Evolutionary conservation across 2,888 invertebrate species (phyloP).

Genomic region (Phania funesta): DNA sequence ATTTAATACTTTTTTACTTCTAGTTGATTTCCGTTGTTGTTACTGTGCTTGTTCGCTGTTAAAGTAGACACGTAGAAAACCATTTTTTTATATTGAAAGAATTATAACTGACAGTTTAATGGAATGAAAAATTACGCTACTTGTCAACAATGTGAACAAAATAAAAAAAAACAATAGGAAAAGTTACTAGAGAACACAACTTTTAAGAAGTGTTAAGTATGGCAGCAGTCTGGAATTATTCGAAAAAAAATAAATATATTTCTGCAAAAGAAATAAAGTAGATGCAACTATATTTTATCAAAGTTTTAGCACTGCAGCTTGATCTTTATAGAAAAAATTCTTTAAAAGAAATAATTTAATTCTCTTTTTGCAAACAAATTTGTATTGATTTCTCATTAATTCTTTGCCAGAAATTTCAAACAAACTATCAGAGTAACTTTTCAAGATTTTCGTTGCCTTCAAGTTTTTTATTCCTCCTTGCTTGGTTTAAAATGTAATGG

Average conservation of each 20-base stretch:
- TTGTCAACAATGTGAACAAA: conserved; percentile 67
- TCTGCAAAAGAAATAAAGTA: conserved; percentile 2
- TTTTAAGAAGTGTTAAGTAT: conserved; percentile 50
- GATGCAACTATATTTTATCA: conserved; percentile 13
- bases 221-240: conserved; percentile 4
- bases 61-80: conserved; percentile 61
- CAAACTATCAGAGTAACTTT: too few relatives aligned
- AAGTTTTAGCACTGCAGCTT: conserved; percentile 24
- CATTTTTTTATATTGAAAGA: conserved; percentile 68
- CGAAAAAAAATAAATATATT: neutral
- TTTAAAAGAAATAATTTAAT: conserved; percentile 19
- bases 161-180: neutral
- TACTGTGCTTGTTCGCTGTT: conserved; percentile 16
- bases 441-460: too few relatives aligned
- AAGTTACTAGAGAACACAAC: neutral
- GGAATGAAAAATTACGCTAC: conserved; percentile 73
- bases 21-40: conserved; percentile 4
- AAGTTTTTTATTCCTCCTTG: too few relatives aligned
- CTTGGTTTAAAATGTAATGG: too few relatives aligned
- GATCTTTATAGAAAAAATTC: neutral
- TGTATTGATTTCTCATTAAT: too few relatives aligned
- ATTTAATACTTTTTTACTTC: conserved; percentile 41
- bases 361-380: too few relatives aligned
- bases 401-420: too few relatives aligned
- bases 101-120: conserved; percentile 74